A percentile compares a stretch with the other conserved stretches of the same genome.
These are phyloP conservation scores for Thalassoma bifasciatum DNA, from an alignment of 2,113 vertebrate genomes.

Conservation along the genomic window DNA sequence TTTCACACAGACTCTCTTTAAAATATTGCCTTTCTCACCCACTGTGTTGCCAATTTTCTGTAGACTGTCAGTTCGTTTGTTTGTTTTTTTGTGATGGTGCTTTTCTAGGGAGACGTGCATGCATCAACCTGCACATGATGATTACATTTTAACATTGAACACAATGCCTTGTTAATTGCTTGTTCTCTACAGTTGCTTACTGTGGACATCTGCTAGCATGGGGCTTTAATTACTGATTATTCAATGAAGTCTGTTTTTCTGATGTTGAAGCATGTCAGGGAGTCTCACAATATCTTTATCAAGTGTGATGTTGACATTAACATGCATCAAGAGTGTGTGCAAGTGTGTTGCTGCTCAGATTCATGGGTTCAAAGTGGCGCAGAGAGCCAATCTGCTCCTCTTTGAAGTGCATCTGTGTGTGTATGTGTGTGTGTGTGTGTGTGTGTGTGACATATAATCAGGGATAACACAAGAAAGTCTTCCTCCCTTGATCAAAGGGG, in stretches of 20 bases:
- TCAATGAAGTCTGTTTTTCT: constrained; percentile 6
- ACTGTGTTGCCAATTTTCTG: neutral
- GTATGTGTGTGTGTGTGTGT: neutral
- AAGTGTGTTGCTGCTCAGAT: neutral
- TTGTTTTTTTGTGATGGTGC: neutral
- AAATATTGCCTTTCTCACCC: neutral
- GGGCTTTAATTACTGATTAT: constrained; percentile 2
- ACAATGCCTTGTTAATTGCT: neutral
- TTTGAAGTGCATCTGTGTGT: constrained; percentile 24
- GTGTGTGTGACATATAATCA: constrained; percentile 47
- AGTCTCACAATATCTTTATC: constrained; percentile 1
- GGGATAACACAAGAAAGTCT: constrained; percentile 28
- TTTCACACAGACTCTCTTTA: constrained; percentile 7
- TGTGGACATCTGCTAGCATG: neutral
- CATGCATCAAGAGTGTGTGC: neutral
- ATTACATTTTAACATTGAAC: constrained; percentile 1
- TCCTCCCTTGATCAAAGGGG: constrained; percentile 48
- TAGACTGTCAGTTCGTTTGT: constrained; percentile 4
- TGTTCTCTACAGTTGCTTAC: neutral
- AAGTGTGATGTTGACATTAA: neutral
- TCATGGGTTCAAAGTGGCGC: constrained; percentile 22
- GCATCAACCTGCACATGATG: neutral
- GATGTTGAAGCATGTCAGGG: neutral
- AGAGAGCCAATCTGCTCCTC: constrained; percentile 1
- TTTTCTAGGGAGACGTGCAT: constrained; percentile 10